Percentiles rank a stretch among this genome's conserved stretches.
phyloP scores from a whole-genome alignment of 2,797 vertebrate species.

The Dryobates pubescens region DNA sequence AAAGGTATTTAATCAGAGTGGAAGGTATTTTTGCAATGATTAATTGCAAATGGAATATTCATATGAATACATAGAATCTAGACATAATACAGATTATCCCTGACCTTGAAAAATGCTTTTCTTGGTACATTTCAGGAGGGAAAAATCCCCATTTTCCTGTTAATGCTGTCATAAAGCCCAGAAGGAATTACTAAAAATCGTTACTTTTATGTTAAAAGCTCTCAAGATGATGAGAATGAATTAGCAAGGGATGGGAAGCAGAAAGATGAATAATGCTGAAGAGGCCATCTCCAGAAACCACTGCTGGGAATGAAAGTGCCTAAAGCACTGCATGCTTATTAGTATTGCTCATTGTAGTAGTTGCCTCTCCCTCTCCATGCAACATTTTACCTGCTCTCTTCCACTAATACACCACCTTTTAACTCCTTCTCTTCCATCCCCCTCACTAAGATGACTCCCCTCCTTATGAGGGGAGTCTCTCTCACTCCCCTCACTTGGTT shows the following conservation, averaged over 20 bases:
- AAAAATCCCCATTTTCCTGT: neutral
- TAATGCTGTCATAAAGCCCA: conserved; percentile 28
- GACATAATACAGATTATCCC: neutral
- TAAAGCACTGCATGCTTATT: neutral
- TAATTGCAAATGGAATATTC: neutral
- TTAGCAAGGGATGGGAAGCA: neutral
- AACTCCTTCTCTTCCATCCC: too few species aligned
- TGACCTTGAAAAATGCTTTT: neutral
- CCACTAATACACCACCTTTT: neutral
- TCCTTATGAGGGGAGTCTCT: too few species aligned
- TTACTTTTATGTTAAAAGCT: conserved; percentile 51
- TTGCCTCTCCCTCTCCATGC: neutral
- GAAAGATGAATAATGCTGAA: conserved; percentile 19
- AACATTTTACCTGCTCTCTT: neutral
- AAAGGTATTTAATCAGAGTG: too few species aligned
- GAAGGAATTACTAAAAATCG: conserved; percentile 18
- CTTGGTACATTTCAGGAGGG: neutral
- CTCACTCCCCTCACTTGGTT: neutral
- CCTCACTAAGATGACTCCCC: neutral
- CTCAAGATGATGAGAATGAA: conserved; percentile 11
- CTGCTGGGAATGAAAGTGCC: conserved; percentile 3
- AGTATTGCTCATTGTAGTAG: neutral
- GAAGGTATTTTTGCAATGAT: neutral
- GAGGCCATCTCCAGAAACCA: conserved; percentile 7
- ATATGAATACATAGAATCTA: neutral